These are phyloP conservation scores for Phrynocephalus forsythii DNA, from an alignment of 2,797 vertebrate genomes.

Conservation along the genomic window DNA sequence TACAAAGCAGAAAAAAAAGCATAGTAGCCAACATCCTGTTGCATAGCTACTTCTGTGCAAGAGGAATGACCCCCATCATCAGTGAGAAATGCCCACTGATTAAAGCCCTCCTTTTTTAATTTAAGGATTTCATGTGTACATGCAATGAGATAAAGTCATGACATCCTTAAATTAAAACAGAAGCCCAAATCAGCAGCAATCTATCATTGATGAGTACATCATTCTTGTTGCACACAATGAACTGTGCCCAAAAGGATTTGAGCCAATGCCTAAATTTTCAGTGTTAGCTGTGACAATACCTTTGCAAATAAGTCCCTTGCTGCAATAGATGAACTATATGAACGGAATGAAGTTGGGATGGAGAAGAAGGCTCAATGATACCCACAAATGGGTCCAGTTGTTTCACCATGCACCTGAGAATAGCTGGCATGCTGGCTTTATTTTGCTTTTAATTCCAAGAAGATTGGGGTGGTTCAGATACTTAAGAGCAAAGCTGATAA, in stretches of 20 bases:
- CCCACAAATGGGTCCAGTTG: not conserved
- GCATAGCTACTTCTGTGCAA: no score
- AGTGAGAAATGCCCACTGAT: no score
- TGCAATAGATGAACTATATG: slow-evolving; percentile 31
- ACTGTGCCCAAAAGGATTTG: no score
- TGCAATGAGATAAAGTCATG: no score
- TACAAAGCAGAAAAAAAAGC: slow-evolving; percentile 37
- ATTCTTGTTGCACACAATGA: no score
- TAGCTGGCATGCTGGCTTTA: accelerated
- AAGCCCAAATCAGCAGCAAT: no score
- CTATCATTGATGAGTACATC: no score
- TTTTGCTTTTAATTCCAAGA: slow-evolving; percentile 32
- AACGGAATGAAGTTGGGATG: not conserved
- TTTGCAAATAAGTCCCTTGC: accelerated
- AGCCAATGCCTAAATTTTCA: not conserved
- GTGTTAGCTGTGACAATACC: not conserved
- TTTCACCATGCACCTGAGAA: accelerated
- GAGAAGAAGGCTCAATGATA: accelerated
- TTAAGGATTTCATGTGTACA: no score
- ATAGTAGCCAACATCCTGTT: not conserved
- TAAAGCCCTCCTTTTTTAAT: no score
- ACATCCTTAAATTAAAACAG: no score
- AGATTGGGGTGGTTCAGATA: slow-evolving; percentile 21
- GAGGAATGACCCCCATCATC: no score
- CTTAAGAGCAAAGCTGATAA: slow-evolving; percentile 61